These are phyloP conservation scores for Perizoma flavofasciatum DNA, from an alignment of 2,888 invertebrate genomes.

Conservation along the genomic window DNA sequence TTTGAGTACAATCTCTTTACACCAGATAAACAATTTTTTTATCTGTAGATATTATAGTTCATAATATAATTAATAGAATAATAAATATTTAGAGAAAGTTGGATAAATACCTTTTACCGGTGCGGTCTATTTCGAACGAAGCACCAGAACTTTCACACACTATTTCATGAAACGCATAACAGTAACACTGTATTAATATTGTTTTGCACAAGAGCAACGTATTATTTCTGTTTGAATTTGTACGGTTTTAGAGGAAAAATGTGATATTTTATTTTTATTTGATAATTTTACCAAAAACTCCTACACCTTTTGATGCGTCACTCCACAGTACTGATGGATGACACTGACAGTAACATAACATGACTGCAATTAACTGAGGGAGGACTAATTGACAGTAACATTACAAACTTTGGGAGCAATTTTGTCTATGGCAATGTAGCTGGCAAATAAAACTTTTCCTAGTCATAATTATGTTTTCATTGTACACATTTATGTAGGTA, in stretches of 20 bases:
- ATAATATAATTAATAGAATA: background rate
- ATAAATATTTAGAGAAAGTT: conserved; percentile 9
- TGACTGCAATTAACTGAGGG: background rate
- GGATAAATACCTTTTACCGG: conserved; percentile 25
- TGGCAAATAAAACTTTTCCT: too few relatives aligned
- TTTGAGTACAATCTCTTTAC: background rate
- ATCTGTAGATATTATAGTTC: background rate
- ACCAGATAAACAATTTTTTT: background rate
- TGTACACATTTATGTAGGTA: too few relatives aligned
- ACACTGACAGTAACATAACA: background rate
- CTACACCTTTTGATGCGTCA: conserved; percentile 1
- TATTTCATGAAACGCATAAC: conserved; percentile 24
- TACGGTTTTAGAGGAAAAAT: background rate
- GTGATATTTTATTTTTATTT: background rate
- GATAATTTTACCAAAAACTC: background rate
- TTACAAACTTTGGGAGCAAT: background rate
- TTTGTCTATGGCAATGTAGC: too few relatives aligned
- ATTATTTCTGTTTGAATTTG: background rate
- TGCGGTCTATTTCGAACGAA: conserved; percentile 24
- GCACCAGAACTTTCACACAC: conserved; percentile 30
- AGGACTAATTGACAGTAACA: too few relatives aligned
- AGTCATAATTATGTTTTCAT: too few relatives aligned
- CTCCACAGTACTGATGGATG: background rate
- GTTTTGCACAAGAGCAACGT: background rate
- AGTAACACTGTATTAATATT: conserved; percentile 1